These are phyloP conservation scores for Phortica magna DNA, from an alignment of 2,888 invertebrate species.

Conservation along the genomic window DNA sequence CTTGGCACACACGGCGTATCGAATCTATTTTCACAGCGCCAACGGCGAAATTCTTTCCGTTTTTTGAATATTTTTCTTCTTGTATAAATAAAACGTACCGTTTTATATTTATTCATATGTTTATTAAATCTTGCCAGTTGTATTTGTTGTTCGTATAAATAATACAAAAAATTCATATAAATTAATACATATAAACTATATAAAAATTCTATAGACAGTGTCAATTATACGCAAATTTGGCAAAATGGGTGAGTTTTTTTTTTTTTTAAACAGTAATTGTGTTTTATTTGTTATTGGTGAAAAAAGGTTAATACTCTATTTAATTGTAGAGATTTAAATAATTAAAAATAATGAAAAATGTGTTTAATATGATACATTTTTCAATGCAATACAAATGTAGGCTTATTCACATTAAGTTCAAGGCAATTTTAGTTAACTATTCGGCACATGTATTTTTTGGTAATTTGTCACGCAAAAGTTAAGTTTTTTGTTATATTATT, in stretches of 20 bases:
- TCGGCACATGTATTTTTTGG: too few species aligned
- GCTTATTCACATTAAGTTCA: too few species aligned
- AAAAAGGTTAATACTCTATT: neutral
- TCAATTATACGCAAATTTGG: neutral
- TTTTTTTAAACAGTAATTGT: neutral
- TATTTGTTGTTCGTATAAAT: neutral
- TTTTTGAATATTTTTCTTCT: neutral
- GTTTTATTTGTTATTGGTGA: neutral
- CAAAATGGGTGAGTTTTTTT: conserved; percentile 24
- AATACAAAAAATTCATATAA: neutral
- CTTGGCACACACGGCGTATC: neutral
- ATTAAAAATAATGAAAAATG: too few species aligned
- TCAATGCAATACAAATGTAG: too few species aligned
- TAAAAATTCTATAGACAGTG: neutral
- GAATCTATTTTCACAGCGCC: neutral
- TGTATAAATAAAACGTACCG: neutral
- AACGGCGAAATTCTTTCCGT: neutral
- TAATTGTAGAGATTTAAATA: neutral
- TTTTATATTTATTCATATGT: neutral
- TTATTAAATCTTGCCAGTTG: neutral
- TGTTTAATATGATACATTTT: too few species aligned
- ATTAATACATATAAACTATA: neutral
- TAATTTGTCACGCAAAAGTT: too few species aligned
- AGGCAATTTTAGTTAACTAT: too few species aligned
- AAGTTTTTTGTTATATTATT: too few species aligned